Percentiles rank a stretch among this genome's conserved stretches.
phyloP scores from a whole-genome alignment of 2,888 invertebrate species.

The Caenorhabditis afra region DNA sequence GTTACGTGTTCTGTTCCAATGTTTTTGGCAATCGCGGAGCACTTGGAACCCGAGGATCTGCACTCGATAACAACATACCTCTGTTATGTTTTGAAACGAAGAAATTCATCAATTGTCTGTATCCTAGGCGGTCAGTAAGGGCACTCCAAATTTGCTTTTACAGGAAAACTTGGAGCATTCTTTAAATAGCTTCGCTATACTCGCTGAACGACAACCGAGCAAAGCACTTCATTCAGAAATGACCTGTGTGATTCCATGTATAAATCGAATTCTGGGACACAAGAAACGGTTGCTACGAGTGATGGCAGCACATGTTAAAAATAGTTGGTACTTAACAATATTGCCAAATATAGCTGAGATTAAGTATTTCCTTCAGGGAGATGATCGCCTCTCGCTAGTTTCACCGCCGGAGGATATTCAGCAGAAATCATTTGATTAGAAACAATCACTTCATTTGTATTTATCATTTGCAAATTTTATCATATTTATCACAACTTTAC shows the following conservation, averaged over 20 bases:
- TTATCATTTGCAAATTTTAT: too few species aligned
- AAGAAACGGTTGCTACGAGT: conserved; percentile 46
- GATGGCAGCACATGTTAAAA: conserved; percentile 46
- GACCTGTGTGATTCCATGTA: conserved; percentile 28
- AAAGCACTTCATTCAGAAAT: conserved; percentile 35
- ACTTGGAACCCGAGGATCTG: conserved; percentile 13
- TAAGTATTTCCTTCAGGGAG: conserved; percentile 46
- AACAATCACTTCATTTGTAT: too few species aligned
- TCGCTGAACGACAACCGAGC: conserved; percentile 30
- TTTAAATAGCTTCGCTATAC: conserved; percentile 34
- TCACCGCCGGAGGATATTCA: too few species aligned
- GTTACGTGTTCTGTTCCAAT: conserved; percentile 31
- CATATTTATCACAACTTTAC: too few species aligned
- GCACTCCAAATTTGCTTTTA: conserved; percentile 15
- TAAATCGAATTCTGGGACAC: conserved; percentile 39
- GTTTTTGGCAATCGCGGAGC: conserved; percentile 29
- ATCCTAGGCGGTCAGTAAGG: background rate
- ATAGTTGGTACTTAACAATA: conserved; percentile 27
- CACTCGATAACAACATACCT: conserved; percentile 12
- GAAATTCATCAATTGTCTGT: conserved; percentile 22
- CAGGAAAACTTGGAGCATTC: conserved; percentile 38
- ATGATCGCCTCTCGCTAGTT: too few species aligned
- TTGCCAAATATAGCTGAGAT: background rate
- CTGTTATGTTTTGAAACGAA: conserved; percentile 3
- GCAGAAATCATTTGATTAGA: too few species aligned